Conservation (phyloP, 2,113 vertebrate genomes). For the Urocynchramus pylzowi region DNA sequence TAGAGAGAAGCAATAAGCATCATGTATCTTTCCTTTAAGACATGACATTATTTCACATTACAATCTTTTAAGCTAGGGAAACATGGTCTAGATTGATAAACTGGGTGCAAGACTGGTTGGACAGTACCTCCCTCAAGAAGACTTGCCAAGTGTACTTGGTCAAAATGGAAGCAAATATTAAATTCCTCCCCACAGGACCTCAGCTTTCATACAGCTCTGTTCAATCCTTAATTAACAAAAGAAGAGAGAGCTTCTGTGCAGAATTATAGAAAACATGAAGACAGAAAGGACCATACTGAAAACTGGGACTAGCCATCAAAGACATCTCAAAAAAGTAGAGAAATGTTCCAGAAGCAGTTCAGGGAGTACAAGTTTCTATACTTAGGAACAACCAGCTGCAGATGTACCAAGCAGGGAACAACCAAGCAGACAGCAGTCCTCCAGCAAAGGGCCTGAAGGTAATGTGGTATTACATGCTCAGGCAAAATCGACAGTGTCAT, state of each 20-base stretch:
- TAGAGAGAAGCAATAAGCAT: neutral
- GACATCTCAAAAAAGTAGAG: neutral
- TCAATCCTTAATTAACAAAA: constrained; percentile 34
- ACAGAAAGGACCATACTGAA: neutral
- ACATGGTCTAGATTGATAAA: neutral
- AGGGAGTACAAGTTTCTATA: neutral
- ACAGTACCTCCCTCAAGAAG: neutral
- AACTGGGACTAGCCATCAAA: neutral
- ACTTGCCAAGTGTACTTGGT: neutral
- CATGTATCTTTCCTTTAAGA: constrained; percentile 21
- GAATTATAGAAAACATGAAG: neutral
- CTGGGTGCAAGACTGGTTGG: neutral
- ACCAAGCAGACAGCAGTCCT: neutral
- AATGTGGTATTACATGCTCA: neutral
- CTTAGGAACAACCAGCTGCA: neutral
- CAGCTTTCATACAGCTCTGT: neutral
- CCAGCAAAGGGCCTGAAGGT: neutral
- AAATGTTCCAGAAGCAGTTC: neutral
- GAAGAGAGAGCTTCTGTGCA: neutral
- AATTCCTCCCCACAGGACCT: neutral
- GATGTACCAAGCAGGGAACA: neutral
- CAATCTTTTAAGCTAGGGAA: neutral
- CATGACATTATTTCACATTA: constrained; percentile 15
- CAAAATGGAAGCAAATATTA: constrained; percentile 31
- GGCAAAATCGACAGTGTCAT: rapidly evolving